Percentiles rank a stretch among this genome's conserved stretches.
phyloP scores from a whole-genome alignment of 2,888 invertebrate genomes.

The Azorinus chamasolen region DNA sequence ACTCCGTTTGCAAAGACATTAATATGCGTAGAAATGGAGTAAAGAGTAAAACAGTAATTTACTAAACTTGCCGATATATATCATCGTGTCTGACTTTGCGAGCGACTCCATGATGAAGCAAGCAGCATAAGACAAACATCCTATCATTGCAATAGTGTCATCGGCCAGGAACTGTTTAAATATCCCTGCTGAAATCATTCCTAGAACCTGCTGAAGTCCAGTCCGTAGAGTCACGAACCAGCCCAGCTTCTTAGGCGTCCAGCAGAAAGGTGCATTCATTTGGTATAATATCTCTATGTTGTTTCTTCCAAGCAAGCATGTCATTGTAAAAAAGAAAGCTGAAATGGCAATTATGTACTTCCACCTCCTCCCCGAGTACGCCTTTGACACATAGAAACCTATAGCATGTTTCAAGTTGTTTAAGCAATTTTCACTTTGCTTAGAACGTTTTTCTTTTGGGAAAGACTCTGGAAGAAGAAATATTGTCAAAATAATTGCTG shows the following conservation, averaged over 20 bases:
- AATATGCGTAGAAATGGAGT: too few species aligned
- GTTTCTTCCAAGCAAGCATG: constrained; percentile 39
- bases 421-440: constrained; percentile 21
- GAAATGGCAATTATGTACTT: constrained; percentile 41
- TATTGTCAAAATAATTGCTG: constrained; percentile 41
- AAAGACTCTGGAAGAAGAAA: constrained; percentile 51
- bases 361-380: constrained; percentile 45
- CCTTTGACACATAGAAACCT: constrained; percentile 49
- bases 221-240: constrained; percentile 44
- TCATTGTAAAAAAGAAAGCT: constrained; percentile 36
- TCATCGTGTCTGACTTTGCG: constrained; percentile 31
- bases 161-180: constrained; percentile 55
- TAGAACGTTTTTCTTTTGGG: constrained; percentile 24
- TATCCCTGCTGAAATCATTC: constrained; percentile 50
- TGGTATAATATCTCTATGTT: constrained; percentile 62
- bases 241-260: constrained; percentile 64
- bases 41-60: too few species aligned
- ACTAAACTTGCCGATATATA: constrained; percentile 65
- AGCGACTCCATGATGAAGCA: constrained; percentile 54
- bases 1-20: too few species aligned
- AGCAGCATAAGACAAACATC: constrained; percentile 39
- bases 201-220: constrained; percentile 43
- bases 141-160: constrained; percentile 59
- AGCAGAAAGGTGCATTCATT: constrained; percentile 67
- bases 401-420: constrained; percentile 51